Evolutionary conservation across 2,888 invertebrate species (phyloP).

Genomic region (Mimachlamys varia): DNA sequence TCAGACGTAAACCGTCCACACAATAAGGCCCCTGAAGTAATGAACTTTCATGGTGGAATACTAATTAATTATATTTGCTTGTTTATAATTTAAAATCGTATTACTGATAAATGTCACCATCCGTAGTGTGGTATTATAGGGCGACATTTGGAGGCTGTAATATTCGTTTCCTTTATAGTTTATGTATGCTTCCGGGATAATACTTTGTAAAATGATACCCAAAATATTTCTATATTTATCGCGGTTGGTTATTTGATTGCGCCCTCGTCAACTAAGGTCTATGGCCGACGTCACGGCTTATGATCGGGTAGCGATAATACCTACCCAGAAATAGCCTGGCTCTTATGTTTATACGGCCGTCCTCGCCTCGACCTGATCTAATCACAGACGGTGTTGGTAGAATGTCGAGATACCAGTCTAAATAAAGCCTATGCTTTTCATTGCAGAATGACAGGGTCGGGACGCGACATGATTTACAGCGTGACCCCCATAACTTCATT

Average conservation of each 20-base stretch:
- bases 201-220: neutral
- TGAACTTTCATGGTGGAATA: too few relatives aligned
- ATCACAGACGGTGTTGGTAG: neutral
- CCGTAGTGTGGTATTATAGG: too few relatives aligned
- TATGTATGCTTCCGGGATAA: neutral
- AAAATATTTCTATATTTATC: too few relatives aligned
- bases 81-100: too few relatives aligned
- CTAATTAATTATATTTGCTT: too few relatives aligned
- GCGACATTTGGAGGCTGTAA: too few relatives aligned
- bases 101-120: too few relatives aligned
- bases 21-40: too few relatives aligned
- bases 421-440: neutral
- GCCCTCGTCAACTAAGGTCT: neutral
- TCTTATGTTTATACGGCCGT: neutral
- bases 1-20: too few relatives aligned
- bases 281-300: neutral
- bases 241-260: too few relatives aligned
- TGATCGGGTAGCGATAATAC: neutral
- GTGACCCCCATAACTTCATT: neutral
- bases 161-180: too few relatives aligned
- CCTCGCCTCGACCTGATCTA: neutral
- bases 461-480: neutral
- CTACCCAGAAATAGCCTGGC: neutral
- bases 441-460: neutral
- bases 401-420: neutral